Evolutionary conservation across 2,888 invertebrate genomes (phyloP).

Genomic region (Drosophila anomalata): DNA sequence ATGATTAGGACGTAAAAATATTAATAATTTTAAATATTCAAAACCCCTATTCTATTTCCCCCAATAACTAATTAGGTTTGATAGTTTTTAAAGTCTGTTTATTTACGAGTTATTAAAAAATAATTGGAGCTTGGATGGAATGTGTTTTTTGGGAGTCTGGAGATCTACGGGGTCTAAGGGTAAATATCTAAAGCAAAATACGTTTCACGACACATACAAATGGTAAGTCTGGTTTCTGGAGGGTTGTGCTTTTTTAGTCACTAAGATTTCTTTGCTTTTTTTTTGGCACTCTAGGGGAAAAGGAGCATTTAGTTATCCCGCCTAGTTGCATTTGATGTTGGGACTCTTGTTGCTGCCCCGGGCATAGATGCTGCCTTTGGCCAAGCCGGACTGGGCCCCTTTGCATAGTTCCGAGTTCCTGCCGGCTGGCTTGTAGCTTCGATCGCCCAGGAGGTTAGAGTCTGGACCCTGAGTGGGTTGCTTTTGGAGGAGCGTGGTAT

Average conservation of each 20-base stretch:
- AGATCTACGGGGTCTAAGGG: conserved; percentile 22
- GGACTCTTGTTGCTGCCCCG: conserved; percentile 83
- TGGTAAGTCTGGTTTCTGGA: conserved; percentile 54
- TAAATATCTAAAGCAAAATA: conserved; percentile 52
- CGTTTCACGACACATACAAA: conserved; percentile 51
- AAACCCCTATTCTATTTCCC: background rate
- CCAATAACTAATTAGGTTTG: conserved; percentile 33
- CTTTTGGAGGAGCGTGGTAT: conserved; percentile 86
- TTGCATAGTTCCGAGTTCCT: conserved; percentile 88
- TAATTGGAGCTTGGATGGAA: conserved; percentile 69
- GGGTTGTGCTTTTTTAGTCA: conserved; percentile 36
- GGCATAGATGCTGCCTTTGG: conserved; percentile 92
- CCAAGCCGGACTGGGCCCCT: conserved; percentile 89
- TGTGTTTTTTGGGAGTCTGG: conserved; percentile 36
- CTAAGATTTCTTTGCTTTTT: conserved; percentile 2
- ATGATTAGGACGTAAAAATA: too few species aligned
- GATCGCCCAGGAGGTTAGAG: conserved; percentile 83
- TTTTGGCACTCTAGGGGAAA: conserved; percentile 62
- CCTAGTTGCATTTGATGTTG: conserved; percentile 83
- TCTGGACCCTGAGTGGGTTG: conserved; percentile 86
- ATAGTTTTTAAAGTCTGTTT: conserved; percentile 60
- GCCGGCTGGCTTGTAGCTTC: conserved; percentile 86
- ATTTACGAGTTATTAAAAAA: conserved; percentile 55
- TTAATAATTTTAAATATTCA: background rate
- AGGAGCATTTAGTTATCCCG: background rate